phyloP scores from a whole-genome alignment of 1,140 invertebrate genomes.

The Andricus grossulariae region DNA sequence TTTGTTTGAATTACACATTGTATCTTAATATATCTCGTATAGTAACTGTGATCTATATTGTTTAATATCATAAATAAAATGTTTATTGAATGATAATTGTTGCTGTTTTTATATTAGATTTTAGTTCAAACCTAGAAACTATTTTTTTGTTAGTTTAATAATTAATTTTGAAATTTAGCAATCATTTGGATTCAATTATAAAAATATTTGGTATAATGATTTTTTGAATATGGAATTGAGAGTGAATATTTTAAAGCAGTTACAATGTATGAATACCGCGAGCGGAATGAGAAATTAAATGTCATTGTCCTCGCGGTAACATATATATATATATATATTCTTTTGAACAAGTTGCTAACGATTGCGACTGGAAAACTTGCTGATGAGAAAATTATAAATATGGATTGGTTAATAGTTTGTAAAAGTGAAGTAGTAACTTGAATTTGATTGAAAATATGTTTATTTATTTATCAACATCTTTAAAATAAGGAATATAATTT shows the following conservation, averaged over 20 bases:
- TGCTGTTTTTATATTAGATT: neutral
- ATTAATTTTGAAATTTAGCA: neutral
- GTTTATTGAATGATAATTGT: neutral
- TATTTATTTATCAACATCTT: no score
- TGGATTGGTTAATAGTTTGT: no score
- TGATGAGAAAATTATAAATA: no score
- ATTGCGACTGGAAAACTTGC: no score
- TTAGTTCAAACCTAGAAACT: no score
- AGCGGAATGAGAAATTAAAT: conserved; percentile 3
- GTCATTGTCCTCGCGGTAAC: conserved; percentile 2
- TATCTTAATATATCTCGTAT: conserved; percentile 26
- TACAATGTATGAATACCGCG: conserved; percentile 1
- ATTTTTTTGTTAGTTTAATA: no score
- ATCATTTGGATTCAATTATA: neutral
- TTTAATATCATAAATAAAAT: conserved; percentile 24
- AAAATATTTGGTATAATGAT: neutral
- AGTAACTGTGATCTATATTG: conserved; percentile 29
- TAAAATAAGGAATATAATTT: no score
- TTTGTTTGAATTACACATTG: conserved; percentile 9
- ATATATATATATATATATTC: no score
- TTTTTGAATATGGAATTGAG: neutral
- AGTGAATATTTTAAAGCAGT: conserved; percentile 1
- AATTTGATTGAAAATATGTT: no score
- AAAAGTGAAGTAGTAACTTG: no score
- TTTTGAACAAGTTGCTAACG: no score